Evolutionary conservation across 1,140 invertebrate genomes (phyloP), one percentile per base, ranked within the genome.

Genomic region (Drosophila bocki): DNA sequence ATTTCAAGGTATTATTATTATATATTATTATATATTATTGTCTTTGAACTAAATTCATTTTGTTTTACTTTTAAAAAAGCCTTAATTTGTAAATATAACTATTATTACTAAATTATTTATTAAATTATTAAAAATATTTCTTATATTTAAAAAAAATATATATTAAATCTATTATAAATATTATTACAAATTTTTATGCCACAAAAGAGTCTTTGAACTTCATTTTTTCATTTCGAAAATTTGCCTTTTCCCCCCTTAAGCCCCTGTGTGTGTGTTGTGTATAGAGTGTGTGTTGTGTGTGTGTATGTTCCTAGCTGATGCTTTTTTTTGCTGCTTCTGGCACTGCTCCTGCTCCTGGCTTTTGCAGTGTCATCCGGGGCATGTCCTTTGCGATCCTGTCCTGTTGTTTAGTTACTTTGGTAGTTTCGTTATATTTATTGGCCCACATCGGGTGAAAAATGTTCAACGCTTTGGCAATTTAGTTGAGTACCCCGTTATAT

Each of bases 401-500:
- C 58, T 79, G 84, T 90, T 90, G 85, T 90, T 90, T 90, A 90
- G 85, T 90, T 90, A 90, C 85, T 90, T 90, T 90, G 85, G 85
- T 90, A 90, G 85, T 90, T 90, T 90, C 84, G 83, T 91, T 88
- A 92, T 92, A 92, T 92, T 92, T 92, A 92, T 92, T 92, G 91
- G 91, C 91, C 82, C 80, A 92, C 87, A 91, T 91, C 81, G 78
- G 78, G 91, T 92, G 90, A 91, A 91, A 91, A 91, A 91, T 91
- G 84, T 91, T 88, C 79, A 91, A 82, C 88, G 88, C 85, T 90
- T 90, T 90, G 85, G 85, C 85, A 90, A 90, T 90, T 90, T 90
- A 90, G 85, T 90, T 90, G 85, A 90, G 85, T 90, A 90, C 85
- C 69, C 69, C 78, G 78, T 90, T 90, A 90, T 90, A 85, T 85